Evolutionary conservation across 2,113 vertebrate species (phyloP), one percentile per base, ranked within the genome.

Genomic region (Geococcyx californianus): DNA sequence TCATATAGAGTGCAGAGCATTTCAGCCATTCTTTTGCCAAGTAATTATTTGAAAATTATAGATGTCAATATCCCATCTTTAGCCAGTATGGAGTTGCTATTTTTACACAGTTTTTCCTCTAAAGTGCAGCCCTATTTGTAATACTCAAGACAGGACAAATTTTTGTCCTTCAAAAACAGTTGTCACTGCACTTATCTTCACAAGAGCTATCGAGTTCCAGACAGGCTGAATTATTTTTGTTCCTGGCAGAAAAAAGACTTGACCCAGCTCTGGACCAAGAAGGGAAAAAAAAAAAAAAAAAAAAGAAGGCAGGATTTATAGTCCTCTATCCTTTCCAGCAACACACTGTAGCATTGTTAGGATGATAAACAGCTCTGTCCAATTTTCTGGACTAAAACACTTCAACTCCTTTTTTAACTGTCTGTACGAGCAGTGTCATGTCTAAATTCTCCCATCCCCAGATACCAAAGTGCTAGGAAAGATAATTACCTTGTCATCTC

Each of bases 401-500:
- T 98, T 98, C 97, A 97, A 97, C 91, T 97, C 95, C 94, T 98
- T 98, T 98, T 98, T 98, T 98, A 98, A 98, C 98, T 98, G 98
- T 98, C 97, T 98, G 95, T 98, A 98, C 98, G 97, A 98, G 97
- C 97, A 97, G 97, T 97, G 98, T 98, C 98, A 98, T 97, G 97
- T 98, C 97, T 98, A 97, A 98, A 98, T 98, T 98, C 95, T 94
- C 93, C 92, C 93, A 96, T 98, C 98, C 98, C 97, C 94, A 98
- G 98, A 97, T 97, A 97, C 98, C 96, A 94, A 96, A 97, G 98
- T 93, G 97, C 97, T 96, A 97, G 96, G 95, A 98, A 98, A 98
- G 98, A 99, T 99, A 99, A 99, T 99, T 99, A 99, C 99, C 99
- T 99, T 99, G 99, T 99, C 99, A 98, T 99, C 99, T 99, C 98